Conservation (phyloP, 2,888 invertebrate species). For the Alitta virens region DNA sequence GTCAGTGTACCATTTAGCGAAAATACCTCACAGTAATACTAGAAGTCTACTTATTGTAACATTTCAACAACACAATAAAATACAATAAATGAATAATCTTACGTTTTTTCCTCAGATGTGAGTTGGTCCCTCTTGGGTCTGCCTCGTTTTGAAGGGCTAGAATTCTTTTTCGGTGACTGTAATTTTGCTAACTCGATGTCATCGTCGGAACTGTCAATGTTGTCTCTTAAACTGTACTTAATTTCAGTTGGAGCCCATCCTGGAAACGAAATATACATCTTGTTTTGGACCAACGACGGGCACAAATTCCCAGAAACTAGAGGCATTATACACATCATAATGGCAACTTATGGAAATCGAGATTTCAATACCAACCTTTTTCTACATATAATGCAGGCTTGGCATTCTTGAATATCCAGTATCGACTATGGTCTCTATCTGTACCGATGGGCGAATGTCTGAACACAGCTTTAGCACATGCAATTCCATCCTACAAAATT, state of each 20-base stretch:
- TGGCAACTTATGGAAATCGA: no score
- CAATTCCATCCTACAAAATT: slow-evolving; percentile 42
- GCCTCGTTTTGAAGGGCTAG: background rate
- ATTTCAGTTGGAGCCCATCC: slow-evolving; percentile 27
- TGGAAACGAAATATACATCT: slow-evolving; percentile 4
- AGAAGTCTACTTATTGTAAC: no score
- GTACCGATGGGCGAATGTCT: slow-evolving; percentile 52
- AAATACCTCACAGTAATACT: no score
- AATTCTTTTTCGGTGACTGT: no score
- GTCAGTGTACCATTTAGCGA: no score
- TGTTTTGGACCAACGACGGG: no score
- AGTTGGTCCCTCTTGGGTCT: background rate
- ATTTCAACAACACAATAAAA: no score
- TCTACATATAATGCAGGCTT: slow-evolving; percentile 55
- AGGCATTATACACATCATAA: no score
- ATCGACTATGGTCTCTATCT: slow-evolving; percentile 56
- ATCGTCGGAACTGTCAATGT: no score
- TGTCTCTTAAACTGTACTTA: slow-evolving; percentile 8
- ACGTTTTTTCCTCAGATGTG: slow-evolving; percentile 1
- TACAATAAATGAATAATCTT: background rate
- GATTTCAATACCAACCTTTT: slow-evolving; percentile 39
- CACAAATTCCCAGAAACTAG: no score
- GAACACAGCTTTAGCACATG: slow-evolving; percentile 41
- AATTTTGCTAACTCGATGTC: no score
- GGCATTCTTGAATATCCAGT: slow-evolving; percentile 51